Evolutionary conservation across 2,888 invertebrate species (phyloP).

Genomic region (Drosophila prolongata): DNA sequence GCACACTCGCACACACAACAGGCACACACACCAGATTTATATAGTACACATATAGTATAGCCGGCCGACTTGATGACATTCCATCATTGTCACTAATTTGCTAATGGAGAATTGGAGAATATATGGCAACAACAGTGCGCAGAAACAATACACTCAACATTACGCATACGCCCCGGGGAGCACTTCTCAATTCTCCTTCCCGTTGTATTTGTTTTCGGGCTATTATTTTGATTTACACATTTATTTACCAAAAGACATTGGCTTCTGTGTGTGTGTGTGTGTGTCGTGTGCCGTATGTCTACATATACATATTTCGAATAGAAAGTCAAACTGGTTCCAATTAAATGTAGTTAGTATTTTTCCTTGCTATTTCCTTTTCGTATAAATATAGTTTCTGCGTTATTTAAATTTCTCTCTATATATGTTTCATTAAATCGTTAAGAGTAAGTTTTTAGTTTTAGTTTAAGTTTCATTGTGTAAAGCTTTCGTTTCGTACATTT

Average conservation of each 20-base stretch:
- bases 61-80: conserved; percentile 32
- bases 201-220: conserved; percentile 1
- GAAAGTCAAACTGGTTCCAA: conserved; percentile 6
- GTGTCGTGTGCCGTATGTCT: conserved; percentile 1
- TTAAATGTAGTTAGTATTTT: conserved; percentile 18
- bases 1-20: conserved; percentile 28
- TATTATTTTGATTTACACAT: conserved; percentile 43
- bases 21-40: conserved; percentile 28
- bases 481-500: conserved; percentile 71
- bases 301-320: conserved; percentile 10
- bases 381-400: conserved; percentile 53
- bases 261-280: neutral
- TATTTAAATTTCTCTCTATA: conserved; percentile 21
- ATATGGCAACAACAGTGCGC: conserved; percentile 34
- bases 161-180: conserved; percentile 28
- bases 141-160: conserved; percentile 32
- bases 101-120: conserved; percentile 39
- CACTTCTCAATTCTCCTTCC: conserved; percentile 10
- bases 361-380: conserved; percentile 4
- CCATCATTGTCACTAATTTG: conserved; percentile 37
- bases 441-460: conserved; percentile 40
- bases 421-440: conserved; percentile 10
- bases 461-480: conserved; percentile 62
- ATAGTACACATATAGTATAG: conserved; percentile 3
- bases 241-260: conserved; percentile 17